Base-by-base conservation (phyloP, 2,888 invertebrate genomes). In the Ametastegia equiseti region DNA sequence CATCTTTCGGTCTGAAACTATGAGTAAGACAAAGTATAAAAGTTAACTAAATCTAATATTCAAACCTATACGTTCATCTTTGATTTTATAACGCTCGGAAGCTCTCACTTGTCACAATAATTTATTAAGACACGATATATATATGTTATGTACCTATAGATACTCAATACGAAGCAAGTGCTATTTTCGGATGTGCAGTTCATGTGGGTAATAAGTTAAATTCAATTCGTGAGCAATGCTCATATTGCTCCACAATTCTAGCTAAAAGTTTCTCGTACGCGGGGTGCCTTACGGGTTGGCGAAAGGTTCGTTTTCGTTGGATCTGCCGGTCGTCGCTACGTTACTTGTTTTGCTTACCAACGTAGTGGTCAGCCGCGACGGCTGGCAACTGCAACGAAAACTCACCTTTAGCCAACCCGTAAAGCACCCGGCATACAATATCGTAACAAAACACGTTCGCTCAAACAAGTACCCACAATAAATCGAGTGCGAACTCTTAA, bases 11-110 rank as follows among this genome's bases (percentile, higher is more conserved):
- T 30, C 15, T 15, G 23, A 60, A 60, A 30, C 30, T 60, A 60
- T 60, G 9, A 30, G 27, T 60, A 60, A 60, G 60, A 30, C 60
- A 60, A 60, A 60, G 60, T 60, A 60, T 60, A 60, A 60, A 60
- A 60, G 30, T 60, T 60, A 30, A 60, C 27, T 30, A 13, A 15
- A 30, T 15, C 30, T 30, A 60, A 15, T 30, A 60, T 30, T 30
- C 60, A 30, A 30, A 60, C 60, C 60, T 30, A 60, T 60, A 60
- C 9, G 60, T 30, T 60, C 30, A 60, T 60, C 30, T 60, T 60
- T 60, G 60, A 60, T 60, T 60, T 60, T 30, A 5, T 60, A 30
- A 60, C 30, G 30, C 60, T 13, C 60, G 13, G 15, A 30, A 60
- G 60, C 15, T 60, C 60, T 60, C 30, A 60, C 60, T 60, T 60